These are phyloP conservation scores for Bambusicola thoracicus DNA, from an alignment of 2,113 vertebrate genomes.

Conservation along the genomic window DNA sequence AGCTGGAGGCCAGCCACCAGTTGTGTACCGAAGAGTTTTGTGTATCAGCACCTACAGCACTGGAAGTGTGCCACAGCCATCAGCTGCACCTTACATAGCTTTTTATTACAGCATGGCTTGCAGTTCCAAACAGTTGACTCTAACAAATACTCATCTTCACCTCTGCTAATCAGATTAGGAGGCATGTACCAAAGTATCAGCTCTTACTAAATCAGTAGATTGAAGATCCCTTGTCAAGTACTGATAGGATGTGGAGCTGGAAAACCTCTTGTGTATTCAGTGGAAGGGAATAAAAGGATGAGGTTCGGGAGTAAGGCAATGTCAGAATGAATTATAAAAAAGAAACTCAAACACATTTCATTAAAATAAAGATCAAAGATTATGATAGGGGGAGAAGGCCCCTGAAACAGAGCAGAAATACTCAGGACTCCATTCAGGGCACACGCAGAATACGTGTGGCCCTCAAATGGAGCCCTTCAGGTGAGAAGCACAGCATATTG, in stretches of 20 bases:
- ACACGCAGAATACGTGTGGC: background rate
- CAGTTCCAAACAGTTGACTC: background rate
- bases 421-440: background rate
- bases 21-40: background rate
- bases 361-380: background rate
- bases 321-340: background rate
- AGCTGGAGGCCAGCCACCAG: no score
- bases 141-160: background rate
- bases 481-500: background rate
- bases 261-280: background rate
- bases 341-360: background rate
- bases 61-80: rapidly evolving
- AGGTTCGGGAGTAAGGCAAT: background rate
- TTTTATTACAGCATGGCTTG: background rate
- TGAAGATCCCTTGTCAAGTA: background rate
- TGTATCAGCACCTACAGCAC: rapidly evolving
- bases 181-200: background rate
- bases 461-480: background rate
- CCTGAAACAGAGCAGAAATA: background rate
- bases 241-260: background rate
- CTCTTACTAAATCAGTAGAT: background rate
- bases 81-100: background rate
- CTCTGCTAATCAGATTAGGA: background rate
- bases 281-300: background rate
- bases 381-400: background rate